phyloP scores from a whole-genome alignment of 37 sponge, comb jelly and placozoan species.

The Crambe crambe region DNA sequence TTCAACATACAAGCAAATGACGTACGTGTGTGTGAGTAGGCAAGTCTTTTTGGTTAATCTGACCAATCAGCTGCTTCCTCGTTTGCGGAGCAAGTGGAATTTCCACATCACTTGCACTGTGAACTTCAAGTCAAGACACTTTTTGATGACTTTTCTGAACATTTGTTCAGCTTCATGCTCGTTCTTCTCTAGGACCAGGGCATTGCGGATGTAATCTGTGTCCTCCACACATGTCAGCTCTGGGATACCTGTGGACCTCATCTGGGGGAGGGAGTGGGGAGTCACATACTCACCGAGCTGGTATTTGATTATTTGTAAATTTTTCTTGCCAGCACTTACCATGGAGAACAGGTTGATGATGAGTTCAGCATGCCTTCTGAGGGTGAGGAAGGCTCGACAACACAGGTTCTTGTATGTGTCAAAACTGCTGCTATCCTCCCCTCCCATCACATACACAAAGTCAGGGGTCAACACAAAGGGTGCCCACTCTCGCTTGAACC shows the following conservation, averaged over 20 bases:
- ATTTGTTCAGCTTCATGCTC: conserved; percentile 74
- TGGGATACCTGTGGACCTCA: conserved; percentile 87
- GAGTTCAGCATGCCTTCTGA: conserved; percentile 76
- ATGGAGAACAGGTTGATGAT: conserved; percentile 88
- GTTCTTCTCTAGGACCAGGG: conserved; percentile 60
- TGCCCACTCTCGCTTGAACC: conserved; percentile 90
- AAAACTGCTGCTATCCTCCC: conserved; percentile 64
- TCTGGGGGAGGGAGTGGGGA: conserved; percentile 50
- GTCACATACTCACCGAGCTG: not conserved
- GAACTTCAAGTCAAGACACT: conserved; percentile 75
- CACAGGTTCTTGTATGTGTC: conserved; percentile 74
- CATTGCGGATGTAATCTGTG: conserved; percentile 64
- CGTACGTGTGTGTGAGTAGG: not conserved
- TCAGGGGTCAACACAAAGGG: conserved; percentile 97
- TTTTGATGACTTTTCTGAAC: conserved; percentile 69
- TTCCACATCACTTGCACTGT: conserved; percentile 81
- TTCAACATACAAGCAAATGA: not conserved
- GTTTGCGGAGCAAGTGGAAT: conserved; percentile 54
- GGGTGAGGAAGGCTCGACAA: conserved; percentile 74
- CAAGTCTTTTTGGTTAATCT: not conserved
- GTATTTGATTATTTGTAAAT: not conserved
- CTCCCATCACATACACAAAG: conserved; percentile 95
- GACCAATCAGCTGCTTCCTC: conserved; percentile 3
- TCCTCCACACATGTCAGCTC: conserved; percentile 84
- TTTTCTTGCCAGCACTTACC: conserved; percentile 26